Base-by-base conservation (phyloP, 2,113 vertebrate species). In the Pterocles burchelli region DNA sequence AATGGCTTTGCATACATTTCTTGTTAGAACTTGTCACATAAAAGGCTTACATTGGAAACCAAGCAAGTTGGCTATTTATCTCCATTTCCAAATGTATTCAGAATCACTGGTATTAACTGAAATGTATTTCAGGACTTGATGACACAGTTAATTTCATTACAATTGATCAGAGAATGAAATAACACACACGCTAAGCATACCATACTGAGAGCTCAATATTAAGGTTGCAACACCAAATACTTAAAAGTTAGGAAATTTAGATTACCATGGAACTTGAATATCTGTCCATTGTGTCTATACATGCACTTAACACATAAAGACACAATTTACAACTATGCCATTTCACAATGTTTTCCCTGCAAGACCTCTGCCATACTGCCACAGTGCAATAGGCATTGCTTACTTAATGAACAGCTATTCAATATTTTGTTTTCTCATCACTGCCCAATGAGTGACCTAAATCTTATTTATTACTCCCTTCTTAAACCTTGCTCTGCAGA, bases 1-100 rank as follows among this genome's bases (percentile, higher is more conserved):
- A 94, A 96, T 94, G 93, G 62, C 70, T 96, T 91, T 88, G 84
- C 91, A 94, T 91, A 85, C 8, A 89, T 92, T 93, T 95, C 83
- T 88, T 66, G 75, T 72, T 80, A 90, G 63, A 71, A 49, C 73
- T 78, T 78, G 65, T 74, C 59, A 88, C 68, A 72, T 80, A 28
- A 90, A 94, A 94, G 79, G 85, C 38, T 84, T 73, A 55, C 48
- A 45, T 2, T 71, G 57, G 67, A 72, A 96, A 46, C n/a, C 59
- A 74, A 88, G 51, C 29, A 80, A 83, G 82, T 15, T 91, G 75
- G 48, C 68, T 65, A 70, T 62, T 95, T 85, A 59, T 84, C 29
- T 58, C 75, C 57, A 41, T 85, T 86, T 95, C 85, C 84, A 77
- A 63, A 93, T 74, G 54, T 86, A 89, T 88, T 91, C 88, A 90